Base-by-base conservation (phyloP, 2,888 invertebrate species). In the Tetragnatha montana region DNA sequence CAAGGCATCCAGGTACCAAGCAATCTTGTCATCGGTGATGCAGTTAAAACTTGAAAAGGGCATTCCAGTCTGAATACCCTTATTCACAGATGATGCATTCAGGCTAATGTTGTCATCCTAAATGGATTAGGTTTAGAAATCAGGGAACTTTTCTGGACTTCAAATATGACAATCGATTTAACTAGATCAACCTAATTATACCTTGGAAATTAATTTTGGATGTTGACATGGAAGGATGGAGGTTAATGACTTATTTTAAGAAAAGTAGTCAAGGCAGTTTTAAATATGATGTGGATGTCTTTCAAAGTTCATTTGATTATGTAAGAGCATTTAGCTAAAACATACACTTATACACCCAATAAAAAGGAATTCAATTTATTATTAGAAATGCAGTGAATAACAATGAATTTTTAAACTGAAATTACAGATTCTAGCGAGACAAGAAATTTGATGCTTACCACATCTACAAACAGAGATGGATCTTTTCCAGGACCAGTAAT, bases 1-100 rank as follows among this genome's bases (percentile, higher is more conserved):
- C 2, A 91, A n/a, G 22, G 91, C 91, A 76, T 91, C 91, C 49
- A 91, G 76, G 35, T 91, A 91, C 91, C 91, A 91, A 14, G 86
- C 69, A n/a, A 91, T 87, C 75, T 91, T 91, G 49, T 91, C 91
- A 80, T 86, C 91, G 22, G 88, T 85, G 68, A 83, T 90, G 69
- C 84, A 74, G 49, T 81, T 80, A 47, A 80, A 71, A 70, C 49
- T 81, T 4, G 74, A 6, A 22, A 81, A 80, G 21, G 90, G 83
- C 12, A 87, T 87, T 21, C 87, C 83, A 49, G 90, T 84, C 35
- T 90, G 90, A 8, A 90, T 75, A 6, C 76, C 83, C 22, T 87
- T 90, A 22, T 87, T 87, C 7, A 87, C 74, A 71, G 80, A 81
- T 14, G 79, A 79, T 14, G 78, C 82, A 82, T 79, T 82, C 35